Evolutionary conservation across 2,113 vertebrate genomes (phyloP).

Genomic region (Anas platyrhynchos): DNA sequence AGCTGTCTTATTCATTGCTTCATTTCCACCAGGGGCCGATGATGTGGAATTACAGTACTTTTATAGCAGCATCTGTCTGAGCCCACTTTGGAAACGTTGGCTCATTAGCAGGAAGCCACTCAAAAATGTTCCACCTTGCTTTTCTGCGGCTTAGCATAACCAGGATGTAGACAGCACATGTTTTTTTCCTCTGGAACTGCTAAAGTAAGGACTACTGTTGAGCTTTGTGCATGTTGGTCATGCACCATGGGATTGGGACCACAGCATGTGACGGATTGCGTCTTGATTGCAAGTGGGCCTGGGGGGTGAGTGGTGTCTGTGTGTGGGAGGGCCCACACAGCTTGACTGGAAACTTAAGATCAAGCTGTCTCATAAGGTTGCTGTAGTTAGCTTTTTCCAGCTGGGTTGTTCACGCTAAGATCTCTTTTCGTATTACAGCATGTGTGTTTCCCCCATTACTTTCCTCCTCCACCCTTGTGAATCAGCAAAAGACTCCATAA

Average conservation of each 20-base stretch:
- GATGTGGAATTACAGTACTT: conserved; percentile 27
- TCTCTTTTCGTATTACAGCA: neutral
- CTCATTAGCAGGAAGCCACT: conserved; percentile 25
- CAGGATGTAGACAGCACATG: neutral
- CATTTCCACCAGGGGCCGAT: conserved; percentile 17
- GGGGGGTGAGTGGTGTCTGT: neutral
- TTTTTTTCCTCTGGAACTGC: neutral
- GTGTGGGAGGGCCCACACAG: neutral
- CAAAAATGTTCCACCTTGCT: conserved; percentile 12
- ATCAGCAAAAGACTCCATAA: neutral
- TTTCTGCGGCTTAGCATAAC: neutral
- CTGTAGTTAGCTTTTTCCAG: conserved; percentile 30
- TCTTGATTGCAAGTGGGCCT: neutral
- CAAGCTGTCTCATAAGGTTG: neutral
- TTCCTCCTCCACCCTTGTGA: neutral
- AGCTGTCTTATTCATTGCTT: conserved; percentile 55
- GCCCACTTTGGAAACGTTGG: conserved; percentile 36
- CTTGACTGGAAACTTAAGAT: neutral
- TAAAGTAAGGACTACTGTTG: neutral
- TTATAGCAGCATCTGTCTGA: conserved; percentile 46
- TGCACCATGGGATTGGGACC: neutral
- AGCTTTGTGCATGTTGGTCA: neutral
- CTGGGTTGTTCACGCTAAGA: neutral
- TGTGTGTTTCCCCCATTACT: neutral
- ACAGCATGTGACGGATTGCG: neutral